These are phyloP conservation scores for Colletes gigas DNA, from an alignment of 1,140 invertebrate genomes.

Conservation along the genomic window DNA sequence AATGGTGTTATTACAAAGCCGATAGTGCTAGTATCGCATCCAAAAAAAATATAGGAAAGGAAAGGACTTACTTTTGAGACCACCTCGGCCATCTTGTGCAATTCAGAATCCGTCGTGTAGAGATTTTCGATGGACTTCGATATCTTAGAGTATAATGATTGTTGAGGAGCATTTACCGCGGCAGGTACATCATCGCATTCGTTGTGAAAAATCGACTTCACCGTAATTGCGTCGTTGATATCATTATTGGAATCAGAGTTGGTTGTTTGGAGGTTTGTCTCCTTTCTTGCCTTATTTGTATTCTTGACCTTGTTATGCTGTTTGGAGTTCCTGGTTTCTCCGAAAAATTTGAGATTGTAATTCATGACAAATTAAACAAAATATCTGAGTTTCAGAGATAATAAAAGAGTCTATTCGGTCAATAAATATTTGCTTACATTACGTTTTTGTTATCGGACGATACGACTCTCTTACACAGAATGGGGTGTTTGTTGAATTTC, in stretches of 20 bases:
- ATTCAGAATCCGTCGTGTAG: conserved; percentile 78
- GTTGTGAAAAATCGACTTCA: conserved; percentile 58
- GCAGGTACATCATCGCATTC: conserved; percentile 19
- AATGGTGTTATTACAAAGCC: too few species aligned
- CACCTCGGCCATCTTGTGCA: conserved; percentile 82
- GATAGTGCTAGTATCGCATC: too few species aligned
- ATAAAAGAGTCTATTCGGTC: too few species aligned
- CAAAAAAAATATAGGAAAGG: too few species aligned
- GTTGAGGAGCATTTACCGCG: background rate
- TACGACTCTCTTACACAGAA: conserved; percentile 85
- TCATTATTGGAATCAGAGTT: conserved; percentile 8
- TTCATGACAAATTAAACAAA: too few species aligned
- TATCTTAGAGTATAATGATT: background rate
- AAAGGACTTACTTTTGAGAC: conserved; percentile 78
- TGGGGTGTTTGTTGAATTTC: conserved; percentile 93
- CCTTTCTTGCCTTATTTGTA: background rate
- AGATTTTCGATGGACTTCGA: conserved; percentile 64
- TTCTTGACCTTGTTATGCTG: background rate
- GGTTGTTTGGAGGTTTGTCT: background rate
- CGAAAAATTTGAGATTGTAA: too few species aligned
- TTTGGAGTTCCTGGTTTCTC: background rate
- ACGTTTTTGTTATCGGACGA: background rate
- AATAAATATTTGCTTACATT: conserved; percentile 15
- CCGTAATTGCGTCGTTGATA: conserved; percentile 60
- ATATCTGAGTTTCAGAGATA: too few species aligned